These are phyloP conservation scores for Platorchestia sp. DNA, from an alignment of 1,140 invertebrate genomes.

Conservation along the genomic window DNA sequence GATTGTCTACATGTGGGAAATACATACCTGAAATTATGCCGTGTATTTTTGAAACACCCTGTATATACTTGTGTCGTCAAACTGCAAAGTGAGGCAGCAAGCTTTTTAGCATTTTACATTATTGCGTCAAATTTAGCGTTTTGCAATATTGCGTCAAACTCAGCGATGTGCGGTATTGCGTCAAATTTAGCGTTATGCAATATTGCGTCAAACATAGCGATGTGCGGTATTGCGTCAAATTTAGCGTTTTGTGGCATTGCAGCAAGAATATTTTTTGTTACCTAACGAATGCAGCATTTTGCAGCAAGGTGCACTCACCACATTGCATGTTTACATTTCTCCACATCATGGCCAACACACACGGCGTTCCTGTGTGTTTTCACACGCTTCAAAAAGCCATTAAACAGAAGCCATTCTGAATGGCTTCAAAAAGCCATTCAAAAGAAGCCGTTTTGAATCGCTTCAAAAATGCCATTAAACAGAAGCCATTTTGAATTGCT, in stretches of 20 bases:
- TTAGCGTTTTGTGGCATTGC: too few relatives aligned
- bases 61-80: too few relatives aligned
- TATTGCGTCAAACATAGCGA: background rate
- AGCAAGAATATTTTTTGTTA: background rate
- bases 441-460: background rate
- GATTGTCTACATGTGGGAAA: too few relatives aligned
- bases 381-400: too few relatives aligned
- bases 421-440: background rate
- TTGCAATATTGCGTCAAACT: background rate
- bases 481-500: background rate
- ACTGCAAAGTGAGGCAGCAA: too few relatives aligned
- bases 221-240: background rate
- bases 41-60: too few relatives aligned
- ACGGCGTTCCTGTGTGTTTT: too few relatives aligned
- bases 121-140: background rate
- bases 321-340: too few relatives aligned
- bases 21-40: too few relatives aligned
- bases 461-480: too few relatives aligned
- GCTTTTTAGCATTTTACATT: background rate
- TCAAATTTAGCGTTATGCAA: background rate
- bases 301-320: background rate
- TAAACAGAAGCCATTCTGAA: background rate
- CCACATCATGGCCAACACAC: too few relatives aligned
- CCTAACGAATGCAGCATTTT: background rate
- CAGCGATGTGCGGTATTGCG: background rate